These are phyloP conservation scores for Bursaphelenchus okinawaensis DNA, from an alignment of 2,888 invertebrate species.

Conservation along the genomic window DNA sequence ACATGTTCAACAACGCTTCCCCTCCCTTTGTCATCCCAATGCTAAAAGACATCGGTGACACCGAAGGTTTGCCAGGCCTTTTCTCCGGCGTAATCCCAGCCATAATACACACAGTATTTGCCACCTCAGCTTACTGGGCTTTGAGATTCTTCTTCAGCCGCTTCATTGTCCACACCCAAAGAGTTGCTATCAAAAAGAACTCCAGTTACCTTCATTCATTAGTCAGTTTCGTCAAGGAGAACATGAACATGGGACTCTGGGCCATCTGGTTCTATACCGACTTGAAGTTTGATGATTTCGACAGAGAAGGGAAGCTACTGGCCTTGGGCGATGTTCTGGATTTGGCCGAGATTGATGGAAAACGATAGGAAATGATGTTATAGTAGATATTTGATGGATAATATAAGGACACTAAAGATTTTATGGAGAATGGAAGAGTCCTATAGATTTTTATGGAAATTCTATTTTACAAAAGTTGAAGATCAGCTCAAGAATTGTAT, in stretches of 20 bases:
- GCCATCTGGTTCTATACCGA: neutral
- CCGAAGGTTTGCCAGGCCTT: slow-evolving; percentile 76
- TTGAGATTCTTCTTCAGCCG: neutral
- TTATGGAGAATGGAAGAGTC: neutral
- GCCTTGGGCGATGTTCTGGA: no score
- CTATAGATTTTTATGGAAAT: neutral
- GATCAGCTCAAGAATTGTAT: no score
- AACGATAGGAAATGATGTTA: no score
- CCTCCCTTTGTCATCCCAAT: slow-evolving; percentile 63
- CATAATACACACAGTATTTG: slow-evolving; percentile 58
- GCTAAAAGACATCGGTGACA: slow-evolving; percentile 73
- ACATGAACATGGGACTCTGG: neutral
- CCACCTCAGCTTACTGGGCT: neutral
- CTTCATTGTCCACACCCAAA: neutral
- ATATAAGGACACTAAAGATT: neutral
- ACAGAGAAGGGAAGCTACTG: neutral
- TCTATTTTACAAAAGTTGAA: no score
- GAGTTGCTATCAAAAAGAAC: neutral
- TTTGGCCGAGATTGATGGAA: no score
- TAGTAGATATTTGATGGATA: neutral
- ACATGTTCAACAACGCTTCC: slow-evolving; percentile 79
- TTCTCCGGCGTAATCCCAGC: slow-evolving; percentile 78
- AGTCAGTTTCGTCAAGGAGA: neutral
- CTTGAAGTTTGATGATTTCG: neutral
- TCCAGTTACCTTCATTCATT: neutral